Evolutionary conservation across 2,888 invertebrate species (phyloP).

Genomic region (Holacanthella duospinosa): DNA sequence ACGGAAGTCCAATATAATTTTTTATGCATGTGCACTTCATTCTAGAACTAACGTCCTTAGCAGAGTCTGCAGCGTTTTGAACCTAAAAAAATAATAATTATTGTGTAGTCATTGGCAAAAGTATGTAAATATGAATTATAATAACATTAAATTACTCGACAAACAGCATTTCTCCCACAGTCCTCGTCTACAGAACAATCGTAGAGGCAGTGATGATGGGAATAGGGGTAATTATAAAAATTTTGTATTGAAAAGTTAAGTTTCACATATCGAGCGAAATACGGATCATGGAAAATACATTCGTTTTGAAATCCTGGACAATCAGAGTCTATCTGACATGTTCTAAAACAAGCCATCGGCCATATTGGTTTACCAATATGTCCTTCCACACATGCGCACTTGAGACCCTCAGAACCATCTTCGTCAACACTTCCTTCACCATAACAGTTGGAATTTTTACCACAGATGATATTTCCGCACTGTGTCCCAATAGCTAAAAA

Average conservation of each 20-base stretch:
- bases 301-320: not conserved
- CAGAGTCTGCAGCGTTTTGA: not conserved
- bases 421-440: not conserved
- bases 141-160: not conserved
- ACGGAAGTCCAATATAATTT: not conserved
- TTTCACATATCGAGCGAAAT: not conserved
- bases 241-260: not conserved
- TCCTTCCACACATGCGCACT: not conserved
- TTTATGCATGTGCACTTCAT: not conserved
- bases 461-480: not conserved
- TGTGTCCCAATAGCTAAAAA: slow-evolving; percentile 1
- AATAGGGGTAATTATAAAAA: not conserved
- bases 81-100: not conserved
- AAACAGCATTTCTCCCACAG: not conserved
- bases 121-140: not conserved
- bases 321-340: not conserved
- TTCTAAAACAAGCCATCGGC: not conserved
- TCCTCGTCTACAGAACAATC: not conserved
- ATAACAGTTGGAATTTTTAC: not conserved
- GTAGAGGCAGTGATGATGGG: slow-evolving; percentile 1
- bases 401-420: not conserved
- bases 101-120: not conserved
- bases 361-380: not conserved
- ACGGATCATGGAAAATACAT: not conserved
- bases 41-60: too few species aligned